Base-by-base conservation (phyloP, 2,888 invertebrate genomes). In the Exephanes ischioxanthus region DNA sequence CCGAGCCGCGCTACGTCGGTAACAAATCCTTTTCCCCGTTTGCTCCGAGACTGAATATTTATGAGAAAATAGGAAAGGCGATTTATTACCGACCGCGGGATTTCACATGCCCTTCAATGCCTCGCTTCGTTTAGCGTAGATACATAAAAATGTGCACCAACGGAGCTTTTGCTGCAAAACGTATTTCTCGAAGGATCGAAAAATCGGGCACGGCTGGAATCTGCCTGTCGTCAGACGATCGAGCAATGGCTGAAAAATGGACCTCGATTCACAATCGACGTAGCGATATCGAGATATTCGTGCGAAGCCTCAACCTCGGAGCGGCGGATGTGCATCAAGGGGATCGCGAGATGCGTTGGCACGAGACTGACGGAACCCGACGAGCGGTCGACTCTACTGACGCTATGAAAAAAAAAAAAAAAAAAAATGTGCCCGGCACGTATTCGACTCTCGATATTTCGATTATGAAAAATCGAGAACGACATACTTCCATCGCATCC, bases 251-350 rank as follows among this genome's bases (percentile, higher is more conserved):
- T 76, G 26, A 22, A 70, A 71, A 79, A 48, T 45, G 53, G 19
- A 48, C 16, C 14, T 16, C 67, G 48, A 45, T 61, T 41, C 61
- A 63, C 19, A 45, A 70, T 68, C 58, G 78, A 45, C 48, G 78
- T 70, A 37, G 70, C 78, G 70, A 63, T 79, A 79, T 79, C 78
- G 61, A 70, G 70, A 71, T 79, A 70, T 71, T 71, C 70, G 70
- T 71, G 53, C 22, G 48, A 30, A 33, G 66, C 30, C 48, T 45
- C 30, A 33, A 61, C 61, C n/a, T 51, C 70, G 48, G 30, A 70
- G 78, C 22, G 48, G 3, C 61, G 16, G 33, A 30, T 51, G 33
- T 33, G 78, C 6, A 33, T 76, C 66, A n/a, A 55, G 70, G 33
- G 68, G 61, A 58, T 70, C 48, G 48, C 58, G 70, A 70, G 48